Conservation (phyloP, 1,140 invertebrate genomes). For the Solenopsis invicta region DNA sequence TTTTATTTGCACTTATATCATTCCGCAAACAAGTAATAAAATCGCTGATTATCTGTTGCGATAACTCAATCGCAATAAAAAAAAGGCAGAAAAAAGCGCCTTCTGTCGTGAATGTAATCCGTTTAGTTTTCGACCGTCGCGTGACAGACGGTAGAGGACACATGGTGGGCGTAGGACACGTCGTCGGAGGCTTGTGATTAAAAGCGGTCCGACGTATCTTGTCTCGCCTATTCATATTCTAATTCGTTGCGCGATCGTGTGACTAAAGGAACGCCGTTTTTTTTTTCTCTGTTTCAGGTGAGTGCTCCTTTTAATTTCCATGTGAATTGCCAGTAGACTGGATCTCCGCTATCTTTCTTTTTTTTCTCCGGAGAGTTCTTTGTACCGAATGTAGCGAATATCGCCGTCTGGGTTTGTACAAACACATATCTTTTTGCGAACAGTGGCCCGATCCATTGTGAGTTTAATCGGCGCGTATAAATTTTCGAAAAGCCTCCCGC, state of each 20-base stretch:
- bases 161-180: constrained; percentile 41
- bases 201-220: constrained; percentile 32
- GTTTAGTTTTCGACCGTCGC: constrained; percentile 51
- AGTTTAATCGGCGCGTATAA: constrained; percentile 11
- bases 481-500: not conserved
- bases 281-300: constrained; percentile 67
- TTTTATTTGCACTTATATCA: not conserved
- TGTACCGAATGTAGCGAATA: not conserved
- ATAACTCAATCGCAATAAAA: constrained; percentile 40
- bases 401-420: constrained; percentile 44
- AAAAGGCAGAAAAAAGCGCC: constrained; percentile 15
- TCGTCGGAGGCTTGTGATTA: constrained; percentile 37
- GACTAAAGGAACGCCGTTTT: constrained; percentile 8
- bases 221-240: constrained; percentile 57
- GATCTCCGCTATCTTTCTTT: constrained; percentile 14
- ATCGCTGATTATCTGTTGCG: constrained; percentile 29
- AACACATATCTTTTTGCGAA: constrained; percentile 12
- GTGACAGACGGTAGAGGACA: constrained; percentile 25
- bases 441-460: not conserved
- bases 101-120: constrained; percentile 48
- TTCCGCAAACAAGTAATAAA: constrained; percentile 49
- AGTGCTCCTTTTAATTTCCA: constrained; percentile 64
- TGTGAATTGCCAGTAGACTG: constrained; percentile 60
- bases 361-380: constrained; percentile 9
- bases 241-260: constrained; percentile 48